Percentiles rank a stretch among this genome's conserved stretches.
Conservation (phyloP, 2,888 invertebrate species). For the Nudaria mundana region DNA sequence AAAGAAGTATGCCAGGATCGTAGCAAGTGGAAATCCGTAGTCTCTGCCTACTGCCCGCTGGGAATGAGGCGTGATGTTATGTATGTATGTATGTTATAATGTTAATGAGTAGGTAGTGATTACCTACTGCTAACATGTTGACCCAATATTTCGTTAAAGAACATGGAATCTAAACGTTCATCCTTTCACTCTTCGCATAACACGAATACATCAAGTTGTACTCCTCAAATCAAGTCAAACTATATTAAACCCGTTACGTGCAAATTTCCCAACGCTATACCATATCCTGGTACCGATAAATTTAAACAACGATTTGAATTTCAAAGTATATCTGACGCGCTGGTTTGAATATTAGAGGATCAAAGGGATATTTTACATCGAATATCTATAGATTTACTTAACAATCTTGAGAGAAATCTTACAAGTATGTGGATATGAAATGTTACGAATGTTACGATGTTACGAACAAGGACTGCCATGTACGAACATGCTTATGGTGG, state of each 20-base stretch:
- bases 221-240: background rate
- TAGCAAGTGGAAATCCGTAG: no score
- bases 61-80: no score
- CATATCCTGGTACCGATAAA: constrained; percentile 5
- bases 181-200: no score
- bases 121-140: no score
- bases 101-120: no score
- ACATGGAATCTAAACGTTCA: no score
- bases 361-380: background rate
- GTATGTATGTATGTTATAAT: no score
- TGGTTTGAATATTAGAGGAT: background rate
- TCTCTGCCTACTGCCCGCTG: no score
- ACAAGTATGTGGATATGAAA: background rate
- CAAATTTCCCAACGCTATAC: background rate
- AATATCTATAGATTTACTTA: constrained; percentile 5
- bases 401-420: constrained; percentile 1
- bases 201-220: background rate
- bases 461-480: background rate
- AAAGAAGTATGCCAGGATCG: no score
- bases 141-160: no score
- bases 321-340: constrained; percentile 10
- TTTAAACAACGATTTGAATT: constrained; percentile 14
- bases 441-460: background rate
- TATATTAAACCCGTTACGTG: background rate
- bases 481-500: background rate